These are phyloP conservation scores for Ganaspis sp. DNA, from an alignment of 1,140 invertebrate genomes.

Conservation along the genomic window DNA sequence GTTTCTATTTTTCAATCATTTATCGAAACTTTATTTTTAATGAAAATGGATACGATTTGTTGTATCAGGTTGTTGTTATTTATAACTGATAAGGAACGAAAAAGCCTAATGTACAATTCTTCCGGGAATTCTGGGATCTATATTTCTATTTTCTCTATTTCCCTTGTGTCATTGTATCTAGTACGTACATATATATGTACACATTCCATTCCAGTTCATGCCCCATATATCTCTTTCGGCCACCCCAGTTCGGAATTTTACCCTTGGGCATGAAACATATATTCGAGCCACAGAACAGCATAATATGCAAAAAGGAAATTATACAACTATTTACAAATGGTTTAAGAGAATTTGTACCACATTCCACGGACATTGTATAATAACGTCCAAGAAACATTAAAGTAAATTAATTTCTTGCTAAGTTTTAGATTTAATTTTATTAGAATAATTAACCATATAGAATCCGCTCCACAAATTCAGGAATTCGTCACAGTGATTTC, in stretches of 20 bases:
- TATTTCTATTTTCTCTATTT: slow-evolving; percentile 25
- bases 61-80: not conserved
- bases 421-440: no score
- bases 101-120: not conserved
- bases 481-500: no score
- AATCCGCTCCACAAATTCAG: no score
- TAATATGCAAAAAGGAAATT: not conserved
- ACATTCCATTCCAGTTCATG: slow-evolving; percentile 6
- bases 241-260: slow-evolving; percentile 3
- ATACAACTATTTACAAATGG: not conserved
- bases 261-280: not conserved
- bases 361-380: not conserved
- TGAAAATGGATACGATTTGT: not conserved
- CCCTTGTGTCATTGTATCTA: not conserved
- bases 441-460: no score
- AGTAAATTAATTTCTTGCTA: no score
- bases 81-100: not conserved
- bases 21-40: not conserved
- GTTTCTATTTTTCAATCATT: not conserved
- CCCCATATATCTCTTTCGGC: slow-evolving; percentile 12
- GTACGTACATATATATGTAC: not conserved
- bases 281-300: not conserved
- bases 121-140: not conserved
- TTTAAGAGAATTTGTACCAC: not conserved
- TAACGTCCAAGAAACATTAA: not conserved